Base-by-base conservation (phyloP, 2,888 invertebrate species). In the Pantelozetes paolii region DNA sequence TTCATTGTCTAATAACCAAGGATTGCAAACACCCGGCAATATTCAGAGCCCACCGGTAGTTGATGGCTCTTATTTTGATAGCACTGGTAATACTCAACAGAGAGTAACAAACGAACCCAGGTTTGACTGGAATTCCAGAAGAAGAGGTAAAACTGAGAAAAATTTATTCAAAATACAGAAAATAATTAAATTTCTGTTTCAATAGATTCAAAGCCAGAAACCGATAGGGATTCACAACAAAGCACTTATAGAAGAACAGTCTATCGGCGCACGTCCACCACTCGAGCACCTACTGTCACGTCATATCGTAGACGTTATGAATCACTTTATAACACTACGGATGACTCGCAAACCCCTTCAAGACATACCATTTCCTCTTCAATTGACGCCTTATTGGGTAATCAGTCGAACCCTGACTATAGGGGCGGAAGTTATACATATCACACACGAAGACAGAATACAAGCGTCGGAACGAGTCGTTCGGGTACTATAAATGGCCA, bases 331-430 rank as follows among this genome's bases (percentile, higher is more conserved):
- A 62, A 62, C 30, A 62, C 5, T 30, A 62, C 9, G 13, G 62
- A 62, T 26, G 62, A 62, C 2, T 18, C 30, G 5, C 62, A 30
- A 32, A 32, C 9, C 18, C 62, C 62, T 5, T 30, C 62, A 11
- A 2, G 62, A 32, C 5, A 32, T 9, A 30, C 30, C 32, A 2
- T 62, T 5, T 62, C 62, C 32, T 62, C 62, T 2, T 62, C 62
- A 30, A 62, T 62, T 15, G 62, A 62, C 15, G 62, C 62, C 2
- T 18, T 62, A 18, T n/a, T 62, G 11, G n/a, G 32, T n/a, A 62
- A 62, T 32, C 62, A 62, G 62, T 62, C 62, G 62, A 62, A 32
- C n/a, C 28, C 62, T 30, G 62, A 62, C 11, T 62, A 62, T 26
- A 62, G 62, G 18, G 62, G 62, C 30, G 62, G 62, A 13, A 30